Percentiles rank a stretch among this genome's conserved stretches.
Evolutionary conservation across 1,140 invertebrate genomes (phyloP).

Genomic region (Apocrypta bakeri): DNA sequence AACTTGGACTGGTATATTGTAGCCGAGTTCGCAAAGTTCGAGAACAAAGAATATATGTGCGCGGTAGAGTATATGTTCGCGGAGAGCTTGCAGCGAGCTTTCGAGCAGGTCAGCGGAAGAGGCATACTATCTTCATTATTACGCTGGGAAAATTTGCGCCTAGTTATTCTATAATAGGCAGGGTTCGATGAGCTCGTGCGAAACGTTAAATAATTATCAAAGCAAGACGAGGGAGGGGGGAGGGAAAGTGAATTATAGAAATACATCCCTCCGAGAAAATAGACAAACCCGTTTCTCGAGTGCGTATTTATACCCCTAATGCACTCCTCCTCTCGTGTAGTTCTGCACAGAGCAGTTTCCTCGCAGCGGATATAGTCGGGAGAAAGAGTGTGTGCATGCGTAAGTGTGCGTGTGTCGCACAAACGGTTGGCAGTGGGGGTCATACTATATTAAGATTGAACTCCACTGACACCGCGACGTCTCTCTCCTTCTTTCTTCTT

Average conservation of each 20-base stretch:
- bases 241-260: background rate
- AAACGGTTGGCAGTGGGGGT: constrained; percentile 69
- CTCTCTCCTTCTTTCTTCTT: constrained; percentile 30
- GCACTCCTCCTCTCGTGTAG: constrained; percentile 27
- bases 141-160: background rate
- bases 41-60: background rate
- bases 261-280: background rate
- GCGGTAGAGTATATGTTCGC: background rate
- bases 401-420: constrained; percentile 52
- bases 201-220: background rate
- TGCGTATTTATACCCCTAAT: constrained; percentile 48
- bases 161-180: too few species aligned
- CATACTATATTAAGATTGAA: constrained; percentile 76
- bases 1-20: too few species aligned
- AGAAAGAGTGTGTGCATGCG: constrained; percentile 48
- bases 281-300: background rate
- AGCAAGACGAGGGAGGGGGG: too few species aligned
- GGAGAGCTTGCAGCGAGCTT: background rate
- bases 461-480: constrained; percentile 71
- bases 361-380: constrained; percentile 44
- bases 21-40: background rate
- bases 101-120: background rate
- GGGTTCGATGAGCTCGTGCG: too few species aligned
- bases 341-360: constrained; percentile 53
- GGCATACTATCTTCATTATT: background rate